Base-by-base conservation (phyloP, 2,888 invertebrate species). In the Cenopis cana region DNA sequence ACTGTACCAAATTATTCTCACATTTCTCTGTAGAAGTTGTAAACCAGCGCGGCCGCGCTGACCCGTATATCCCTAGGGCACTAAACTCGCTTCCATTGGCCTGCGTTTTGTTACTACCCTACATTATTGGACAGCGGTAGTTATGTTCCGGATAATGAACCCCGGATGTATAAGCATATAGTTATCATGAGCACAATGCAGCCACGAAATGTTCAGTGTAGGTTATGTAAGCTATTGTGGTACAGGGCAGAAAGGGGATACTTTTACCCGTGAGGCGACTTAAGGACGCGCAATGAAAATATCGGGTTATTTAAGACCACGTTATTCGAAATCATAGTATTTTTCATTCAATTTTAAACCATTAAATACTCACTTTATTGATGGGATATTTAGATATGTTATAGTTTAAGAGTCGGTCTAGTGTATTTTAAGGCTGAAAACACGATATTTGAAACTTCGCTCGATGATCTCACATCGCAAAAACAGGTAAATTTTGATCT, bases 141-240 rank as follows among this genome's bases (percentile, higher is more conserved):
- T 79, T 82, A 79, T 78, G 84, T 83, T 81, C 80, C 81, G 82
- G 81, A 74, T 82, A 84, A 85, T 86, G 82, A 84, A 85, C 77
- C 78, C 78, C 81, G 75, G 79, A 77, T 76, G 77, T 78, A 80
- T 79, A 76, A 74, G 73, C 77, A 74, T 70, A 66, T 68, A 68
- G 74, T 71, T 71, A 71, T 67, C 60, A 71, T 67, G 61, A 60
- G 36, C 60, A 54, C 66, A 61, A 67, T 66, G 55, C 49, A 55
- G 50, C 70, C 29, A 18, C 50, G 33, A 38, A 52, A 64, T 54
- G 33, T 64, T 50, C 49, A 66, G 49, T 24, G 55, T 24, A 29
- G n/a, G n/a, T n/a, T n/a, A n/a, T n/a, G n/a, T n/a, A n/a, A 62
- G 49, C 33, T 11, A 36, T 36, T 17, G 9, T 50, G 17, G 24